Conservation (phyloP, 1,140 invertebrate genomes). For the Oscheius sp. region DNA sequence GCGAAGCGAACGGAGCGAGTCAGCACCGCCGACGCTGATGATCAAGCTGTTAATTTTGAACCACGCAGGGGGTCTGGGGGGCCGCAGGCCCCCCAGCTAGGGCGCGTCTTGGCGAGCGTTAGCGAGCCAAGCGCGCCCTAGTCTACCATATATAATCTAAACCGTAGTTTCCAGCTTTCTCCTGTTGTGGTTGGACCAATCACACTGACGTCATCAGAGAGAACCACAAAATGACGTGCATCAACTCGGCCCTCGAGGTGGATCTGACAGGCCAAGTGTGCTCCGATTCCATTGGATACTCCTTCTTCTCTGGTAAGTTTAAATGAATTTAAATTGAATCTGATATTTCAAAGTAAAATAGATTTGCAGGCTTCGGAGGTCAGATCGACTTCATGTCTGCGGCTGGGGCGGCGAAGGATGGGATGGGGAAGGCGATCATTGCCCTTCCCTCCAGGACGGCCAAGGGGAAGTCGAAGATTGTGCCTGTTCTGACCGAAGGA, state of each 20-base stretch:
- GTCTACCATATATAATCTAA: no score
- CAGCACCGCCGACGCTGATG: no score
- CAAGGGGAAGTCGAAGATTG: conserved; percentile 84
- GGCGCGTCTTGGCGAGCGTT: no score
- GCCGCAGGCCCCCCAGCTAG: no score
- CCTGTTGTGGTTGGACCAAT: conserved; percentile 81
- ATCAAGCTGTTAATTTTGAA: no score
- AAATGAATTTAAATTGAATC: no score
- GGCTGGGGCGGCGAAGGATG: conserved; percentile 82
- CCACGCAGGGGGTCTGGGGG: no score
- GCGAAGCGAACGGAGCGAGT: no score
- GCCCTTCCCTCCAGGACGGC: conserved; percentile 81
- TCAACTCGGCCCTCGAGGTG: conserved; percentile 91
- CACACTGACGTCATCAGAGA: conserved; percentile 75
- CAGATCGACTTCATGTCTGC: conserved; percentile 93
- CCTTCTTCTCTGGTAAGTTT: conserved; percentile 79
- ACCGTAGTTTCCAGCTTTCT: conserved; percentile 43
- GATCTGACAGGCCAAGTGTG: conserved; percentile 90
- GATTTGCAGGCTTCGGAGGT: conserved; percentile 71
- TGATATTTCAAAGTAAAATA: not conserved
- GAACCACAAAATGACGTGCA: conserved; percentile 88
- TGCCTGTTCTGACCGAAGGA: conserved; percentile 72
- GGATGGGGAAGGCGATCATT: conserved; percentile 86
- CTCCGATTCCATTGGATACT: conserved; percentile 84
- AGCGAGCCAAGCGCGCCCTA: no score